Percentiles rank a stretch among this genome's conserved stretches.
These are phyloP conservation scores for Arizona elegans DNA, from an alignment of 2,113 vertebrate genomes.

Conservation along the genomic window DNA sequence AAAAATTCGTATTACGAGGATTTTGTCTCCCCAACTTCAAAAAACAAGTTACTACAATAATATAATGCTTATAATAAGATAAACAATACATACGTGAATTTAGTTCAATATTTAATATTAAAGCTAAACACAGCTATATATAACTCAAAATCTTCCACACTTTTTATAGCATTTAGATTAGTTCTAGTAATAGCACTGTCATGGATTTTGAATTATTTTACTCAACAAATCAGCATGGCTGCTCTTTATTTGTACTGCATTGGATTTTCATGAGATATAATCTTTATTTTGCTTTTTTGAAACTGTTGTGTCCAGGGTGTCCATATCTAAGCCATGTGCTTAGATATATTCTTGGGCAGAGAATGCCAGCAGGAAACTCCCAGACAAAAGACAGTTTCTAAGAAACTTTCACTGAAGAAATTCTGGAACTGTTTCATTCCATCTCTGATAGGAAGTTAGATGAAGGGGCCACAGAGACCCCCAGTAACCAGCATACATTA, in stretches of 20 bases:
- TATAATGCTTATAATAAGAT: not conserved
- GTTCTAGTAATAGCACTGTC: no score
- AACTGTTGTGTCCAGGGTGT: not conserved
- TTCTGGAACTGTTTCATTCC: not conserved
- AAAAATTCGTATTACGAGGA: not conserved
- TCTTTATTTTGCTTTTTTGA: not conserved
- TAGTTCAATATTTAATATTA: not conserved
- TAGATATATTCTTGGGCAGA: not conserved
- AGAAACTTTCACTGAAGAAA: not conserved
- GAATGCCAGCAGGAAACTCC: not conserved
- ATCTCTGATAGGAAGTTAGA: not conserved
- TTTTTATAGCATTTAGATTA: no score
- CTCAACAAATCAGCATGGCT: no score
- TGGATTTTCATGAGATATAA: not conserved
- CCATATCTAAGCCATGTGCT: not conserved
- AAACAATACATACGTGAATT: not conserved
- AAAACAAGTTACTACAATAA: not conserved
- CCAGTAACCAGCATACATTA: no score
- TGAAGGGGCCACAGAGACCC: no score
- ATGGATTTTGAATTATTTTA: no score
- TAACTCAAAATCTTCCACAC: no score
- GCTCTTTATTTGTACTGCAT: not conserved
- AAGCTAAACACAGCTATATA: not conserved
- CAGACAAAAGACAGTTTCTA: not conserved
- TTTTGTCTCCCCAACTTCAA: not conserved